These are phyloP conservation scores for Eristalinus aeneus DNA, from an alignment of 2,888 invertebrate genomes.

Conservation along the genomic window DNA sequence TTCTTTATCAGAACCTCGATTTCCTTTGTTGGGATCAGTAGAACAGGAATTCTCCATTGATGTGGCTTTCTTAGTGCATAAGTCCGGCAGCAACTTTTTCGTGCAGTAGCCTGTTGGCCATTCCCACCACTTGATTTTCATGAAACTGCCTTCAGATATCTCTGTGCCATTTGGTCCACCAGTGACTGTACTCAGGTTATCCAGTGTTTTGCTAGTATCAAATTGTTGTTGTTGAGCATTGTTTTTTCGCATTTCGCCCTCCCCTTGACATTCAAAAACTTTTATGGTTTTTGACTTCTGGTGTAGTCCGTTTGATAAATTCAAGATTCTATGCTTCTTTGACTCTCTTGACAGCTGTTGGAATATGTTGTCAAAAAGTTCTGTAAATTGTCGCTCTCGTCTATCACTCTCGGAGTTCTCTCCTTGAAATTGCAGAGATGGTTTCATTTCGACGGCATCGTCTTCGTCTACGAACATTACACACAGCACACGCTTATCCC, in stretches of 20 bases:
- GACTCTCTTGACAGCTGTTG: not conserved
- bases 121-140: conserved; percentile 6
- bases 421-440: not conserved
- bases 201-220: not conserved
- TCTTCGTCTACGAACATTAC: not conserved
- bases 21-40: not conserved
- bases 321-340: conserved; percentile 64
- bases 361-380: not conserved
- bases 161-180: not conserved
- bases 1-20: not conserved
- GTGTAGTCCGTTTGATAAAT: not conserved
- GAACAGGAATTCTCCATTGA: not conserved
- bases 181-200: not conserved
- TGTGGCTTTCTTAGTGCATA: not conserved
- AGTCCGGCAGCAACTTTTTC: conserved; percentile 65
- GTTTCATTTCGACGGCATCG: not conserved
- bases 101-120: not conserved
- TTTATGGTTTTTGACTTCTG: not conserved
- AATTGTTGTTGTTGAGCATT: not conserved
- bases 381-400: not conserved
- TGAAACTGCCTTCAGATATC: not conserved
- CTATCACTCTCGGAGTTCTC: not conserved
- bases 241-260: not conserved
- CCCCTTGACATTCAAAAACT: not conserved
- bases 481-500: not conserved